These are phyloP conservation scores for Cryptocephalus moraei DNA, from an alignment of 2,888 invertebrate genomes.

Conservation along the genomic window DNA sequence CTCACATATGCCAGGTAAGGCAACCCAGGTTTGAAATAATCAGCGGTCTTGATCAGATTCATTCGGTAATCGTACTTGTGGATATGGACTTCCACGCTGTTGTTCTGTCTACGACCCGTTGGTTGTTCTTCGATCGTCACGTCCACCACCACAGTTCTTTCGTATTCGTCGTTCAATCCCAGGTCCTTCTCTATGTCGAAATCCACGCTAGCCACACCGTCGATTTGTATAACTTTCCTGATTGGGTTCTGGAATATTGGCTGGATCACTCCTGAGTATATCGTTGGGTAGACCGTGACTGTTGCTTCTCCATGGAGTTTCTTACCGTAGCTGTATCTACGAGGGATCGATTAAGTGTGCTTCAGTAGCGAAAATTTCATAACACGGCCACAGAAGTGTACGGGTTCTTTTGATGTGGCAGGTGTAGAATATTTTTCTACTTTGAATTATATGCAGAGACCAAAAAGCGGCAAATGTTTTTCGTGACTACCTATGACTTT, in stretches of 20 bases:
- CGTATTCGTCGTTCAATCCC: conserved; percentile 68
- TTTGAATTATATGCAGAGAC: no score
- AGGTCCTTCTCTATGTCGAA: conserved; percentile 68
- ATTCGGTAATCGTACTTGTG: conserved; percentile 70
- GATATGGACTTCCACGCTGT: conserved; percentile 59
- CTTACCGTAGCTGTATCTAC: conserved; percentile 48
- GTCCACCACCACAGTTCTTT: conserved; percentile 72
- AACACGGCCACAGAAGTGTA: no score
- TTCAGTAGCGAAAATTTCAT: no score
- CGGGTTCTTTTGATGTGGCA: no score
- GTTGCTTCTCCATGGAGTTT: conserved; percentile 80
- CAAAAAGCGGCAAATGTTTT: no score
- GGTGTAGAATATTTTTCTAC: no score
- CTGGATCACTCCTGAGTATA: conserved; percentile 68
- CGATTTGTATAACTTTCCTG: conserved; percentile 59
- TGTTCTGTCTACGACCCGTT: conserved; percentile 76
- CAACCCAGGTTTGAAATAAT: conserved; percentile 81
- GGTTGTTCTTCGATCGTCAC: conserved; percentile 85
- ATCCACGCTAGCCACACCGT: conserved; percentile 55
- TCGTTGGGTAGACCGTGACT: conserved; percentile 73
- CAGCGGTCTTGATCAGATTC: conserved; percentile 68
- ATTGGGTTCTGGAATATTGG: conserved; percentile 63
- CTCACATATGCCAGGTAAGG: conserved; percentile 73
- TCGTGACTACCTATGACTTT: no score
- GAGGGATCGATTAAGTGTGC: background rate